These are phyloP conservation scores for Sesamia nonagrioides DNA, from an alignment of 1,140 invertebrate species.

Conservation along the genomic window DNA sequence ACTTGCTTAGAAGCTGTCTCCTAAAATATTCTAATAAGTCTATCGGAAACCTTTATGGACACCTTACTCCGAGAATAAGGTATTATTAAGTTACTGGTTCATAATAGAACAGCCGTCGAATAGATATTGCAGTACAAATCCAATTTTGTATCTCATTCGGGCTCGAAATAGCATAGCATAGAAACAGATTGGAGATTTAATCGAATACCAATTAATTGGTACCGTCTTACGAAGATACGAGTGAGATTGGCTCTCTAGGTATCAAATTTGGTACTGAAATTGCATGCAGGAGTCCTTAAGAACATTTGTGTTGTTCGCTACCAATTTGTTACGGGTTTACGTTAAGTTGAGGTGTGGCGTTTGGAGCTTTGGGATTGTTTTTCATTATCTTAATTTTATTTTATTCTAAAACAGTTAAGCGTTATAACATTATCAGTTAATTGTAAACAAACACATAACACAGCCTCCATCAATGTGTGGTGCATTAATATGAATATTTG, in stretches of 20 bases:
- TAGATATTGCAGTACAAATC: constrained; percentile 55
- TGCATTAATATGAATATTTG: too few relatives aligned
- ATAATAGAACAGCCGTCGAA: constrained; percentile 47
- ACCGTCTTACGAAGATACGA: constrained; percentile 50
- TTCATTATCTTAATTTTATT: neutral
- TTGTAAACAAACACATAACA: too few relatives aligned
- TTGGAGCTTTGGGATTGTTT: neutral
- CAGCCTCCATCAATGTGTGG: too few relatives aligned
- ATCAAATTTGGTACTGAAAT: constrained; percentile 39
- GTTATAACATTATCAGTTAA: too few relatives aligned
- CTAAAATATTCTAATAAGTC: constrained; percentile 9
- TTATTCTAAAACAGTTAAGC: neutral
- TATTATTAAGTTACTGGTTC: constrained; percentile 45
- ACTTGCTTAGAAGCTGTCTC: neutral
- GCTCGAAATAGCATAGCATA: constrained; percentile 43
- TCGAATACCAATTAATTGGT: constrained; percentile 52
- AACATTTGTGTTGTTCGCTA: constrained; percentile 15
- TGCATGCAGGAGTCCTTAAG: constrained; percentile 26
- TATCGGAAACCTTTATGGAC: constrained; percentile 5
- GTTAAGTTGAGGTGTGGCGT: neutral
- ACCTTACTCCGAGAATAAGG: constrained; percentile 19
- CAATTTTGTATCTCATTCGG: constrained; percentile 54
- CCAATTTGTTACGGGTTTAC: neutral
- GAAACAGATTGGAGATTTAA: constrained; percentile 52
- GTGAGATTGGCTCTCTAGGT: constrained; percentile 22